Evolutionary conservation across 2,797 vertebrate species (phyloP), one percentile per base, ranked within the genome.

Genomic region (Gymnodraco acuticeps): DNA sequence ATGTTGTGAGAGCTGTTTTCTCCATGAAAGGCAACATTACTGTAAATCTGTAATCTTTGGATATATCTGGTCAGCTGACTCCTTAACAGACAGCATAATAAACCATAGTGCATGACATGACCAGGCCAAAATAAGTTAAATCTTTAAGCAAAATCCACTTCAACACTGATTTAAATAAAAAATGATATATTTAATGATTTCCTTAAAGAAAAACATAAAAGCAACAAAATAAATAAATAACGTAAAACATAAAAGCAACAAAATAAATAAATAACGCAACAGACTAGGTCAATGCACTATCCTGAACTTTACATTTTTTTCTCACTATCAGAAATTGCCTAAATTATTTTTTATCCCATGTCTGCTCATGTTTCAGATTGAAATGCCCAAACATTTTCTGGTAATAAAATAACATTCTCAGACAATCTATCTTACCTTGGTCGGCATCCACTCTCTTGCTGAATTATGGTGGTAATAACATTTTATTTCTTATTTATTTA

Each of bases 81-180:
- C 51, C 12, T 75, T 66, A n/a, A 59, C 7, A 59, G 33, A 45
- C 27, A 64, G 50, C 38, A 61, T 4, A 14, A 62, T 11, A 41
- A 64, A 45, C 2, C 17, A 42, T 6, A 51, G 6, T 60, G 23
- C 15, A 59, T 33, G 9, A 27, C 13, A 50, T 20, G 42, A 63
- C 13, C 4, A 14, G 14, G 23, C 16, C 27, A 42, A 20, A 56
- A 11, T n/a, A n/a, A 47, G 8, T 20, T 10, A 41, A 23, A 10
- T 27, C 5, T 43, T 51, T 9, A 0, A 52, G 38, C 15, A 54
- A 27, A 41, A 47, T 58, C 11, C 9, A 64, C 11, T 20, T 65
- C 10, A 60, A 14, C n/a, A 52, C n/a, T 54, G 3, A 20, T 50
- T 12, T 54, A 38, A 38, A 38, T 9, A 1, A 38, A 38, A 9